Evolutionary conservation across 2,113 vertebrate species (phyloP), one percentile per base, ranked within the genome.

Genomic region (Pycnonotus jocosus): DNA sequence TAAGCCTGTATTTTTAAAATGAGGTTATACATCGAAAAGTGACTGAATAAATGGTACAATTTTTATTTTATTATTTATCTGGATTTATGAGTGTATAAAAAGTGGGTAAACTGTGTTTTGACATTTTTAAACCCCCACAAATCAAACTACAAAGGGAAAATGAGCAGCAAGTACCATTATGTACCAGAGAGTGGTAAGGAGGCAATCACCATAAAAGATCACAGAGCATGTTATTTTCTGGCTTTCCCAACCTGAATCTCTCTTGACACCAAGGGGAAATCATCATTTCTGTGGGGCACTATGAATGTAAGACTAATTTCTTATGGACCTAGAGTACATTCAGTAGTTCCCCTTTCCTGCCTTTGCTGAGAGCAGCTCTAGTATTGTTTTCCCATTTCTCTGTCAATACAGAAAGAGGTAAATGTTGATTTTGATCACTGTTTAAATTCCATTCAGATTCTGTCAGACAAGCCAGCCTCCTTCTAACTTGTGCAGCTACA

Each of bases 61-160:
- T 95, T 92, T 91, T 95, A 69, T 92, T 93, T 89, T 89, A 86
- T 89, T 91, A 92, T 93, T 95, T 97, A 91, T 93, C 81, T 89
- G 65, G 66, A 95, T 92, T 91, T 96, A 72, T 92, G 81, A 76
- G 31, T 53, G 33, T 72, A 92, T 91, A 89, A 91, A 91, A 91
- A 61, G 37, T 72, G 53, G 45, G 48, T 91, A 95, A 96, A 91
- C 57, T 71, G 50, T 93, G 66, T 79, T 96, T 95, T 91, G 87
- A 95, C 94, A 51, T 91, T 87, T 95, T 85, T 66, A 95, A 93
- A 53, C 7, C 25, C 44, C n/a, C 72, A 88, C 86, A 96, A 95
- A 96, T 95, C 87, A 92, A 87, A 77, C 53, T 72, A 87, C 81
- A 92, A 95, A 72, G 40, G 50, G 84, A 86, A 93, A 95, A 89